Conservation (phyloP, 2,113 vertebrate genomes). For the Morone saxatilis region DNA sequence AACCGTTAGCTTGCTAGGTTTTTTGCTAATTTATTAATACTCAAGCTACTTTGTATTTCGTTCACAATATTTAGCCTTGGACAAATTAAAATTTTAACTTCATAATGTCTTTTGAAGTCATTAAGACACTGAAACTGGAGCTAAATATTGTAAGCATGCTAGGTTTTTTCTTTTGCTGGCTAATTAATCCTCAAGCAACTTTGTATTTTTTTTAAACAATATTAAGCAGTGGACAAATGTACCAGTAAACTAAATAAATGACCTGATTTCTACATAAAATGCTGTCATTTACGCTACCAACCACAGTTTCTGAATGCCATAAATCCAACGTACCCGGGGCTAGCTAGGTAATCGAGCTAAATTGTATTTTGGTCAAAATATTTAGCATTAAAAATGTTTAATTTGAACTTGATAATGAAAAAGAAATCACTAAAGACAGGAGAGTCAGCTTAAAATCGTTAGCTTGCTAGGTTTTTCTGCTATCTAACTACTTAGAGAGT, state of each 20-base stretch:
- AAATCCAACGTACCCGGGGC: not conserved
- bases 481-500: not conserved
- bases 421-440: not conserved
- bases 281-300: not conserved
- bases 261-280: not conserved
- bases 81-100: no score
- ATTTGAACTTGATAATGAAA: not conserved
- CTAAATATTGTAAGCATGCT: not conserved
- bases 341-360: not conserved
- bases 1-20: not conserved
- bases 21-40: not conserved
- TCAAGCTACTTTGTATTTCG: not conserved
- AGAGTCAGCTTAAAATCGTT: no score
- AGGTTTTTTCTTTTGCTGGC: not conserved
- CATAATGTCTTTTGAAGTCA: no score
- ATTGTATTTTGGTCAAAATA: not conserved
- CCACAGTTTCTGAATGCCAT: no score
- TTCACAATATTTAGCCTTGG: no score
- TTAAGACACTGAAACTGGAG: no score
- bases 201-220: not conserved
- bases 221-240: no score
- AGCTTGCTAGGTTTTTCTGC: not conserved
- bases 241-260: not conserved
- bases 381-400: not conserved
- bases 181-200: not conserved